phyloP scores from a whole-genome alignment of 2,888 invertebrate genomes.

The Cephus pulcher region DNA sequence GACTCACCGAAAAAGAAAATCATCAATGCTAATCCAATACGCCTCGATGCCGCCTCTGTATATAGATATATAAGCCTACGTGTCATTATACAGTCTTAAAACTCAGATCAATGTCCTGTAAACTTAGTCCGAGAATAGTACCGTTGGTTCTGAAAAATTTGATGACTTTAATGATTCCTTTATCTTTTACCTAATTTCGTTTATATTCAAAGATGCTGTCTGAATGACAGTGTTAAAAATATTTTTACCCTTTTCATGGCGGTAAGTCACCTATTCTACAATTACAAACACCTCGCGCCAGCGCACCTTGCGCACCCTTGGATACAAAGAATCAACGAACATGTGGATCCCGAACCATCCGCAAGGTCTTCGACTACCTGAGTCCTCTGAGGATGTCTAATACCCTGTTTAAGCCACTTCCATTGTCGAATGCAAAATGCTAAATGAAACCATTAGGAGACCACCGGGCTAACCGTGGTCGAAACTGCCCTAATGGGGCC shows the following conservation, averaged over 20 bases:
- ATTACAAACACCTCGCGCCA: slow-evolving; percentile 37
- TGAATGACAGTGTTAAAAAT: background rate
- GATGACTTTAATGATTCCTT: too few species aligned
- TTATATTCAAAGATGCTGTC: background rate
- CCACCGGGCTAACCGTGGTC: background rate
- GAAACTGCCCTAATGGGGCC: background rate
- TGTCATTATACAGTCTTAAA: background rate
- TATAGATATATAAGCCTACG: background rate
- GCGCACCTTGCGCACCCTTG: slow-evolving; percentile 34
- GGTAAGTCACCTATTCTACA: background rate
- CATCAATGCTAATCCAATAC: background rate
- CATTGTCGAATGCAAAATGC: slow-evolving; percentile 27
- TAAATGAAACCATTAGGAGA: slow-evolving; percentile 12
- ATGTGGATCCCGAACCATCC: slow-evolving; percentile 37
- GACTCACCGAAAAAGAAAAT: background rate
- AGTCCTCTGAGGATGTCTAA: slow-evolving; percentile 38
- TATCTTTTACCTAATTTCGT: too few species aligned
- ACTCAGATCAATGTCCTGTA: background rate
- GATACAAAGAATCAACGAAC: slow-evolving; percentile 38
- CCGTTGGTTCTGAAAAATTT: background rate
- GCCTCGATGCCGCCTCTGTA: background rate
- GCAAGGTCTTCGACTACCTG: slow-evolving; percentile 43
- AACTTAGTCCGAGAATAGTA: background rate
- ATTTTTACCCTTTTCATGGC: background rate
- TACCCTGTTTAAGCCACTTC: slow-evolving; percentile 31